phyloP scores from a whole-genome alignment of 2,888 invertebrate genomes.

The Ceramica pisi region DNA sequence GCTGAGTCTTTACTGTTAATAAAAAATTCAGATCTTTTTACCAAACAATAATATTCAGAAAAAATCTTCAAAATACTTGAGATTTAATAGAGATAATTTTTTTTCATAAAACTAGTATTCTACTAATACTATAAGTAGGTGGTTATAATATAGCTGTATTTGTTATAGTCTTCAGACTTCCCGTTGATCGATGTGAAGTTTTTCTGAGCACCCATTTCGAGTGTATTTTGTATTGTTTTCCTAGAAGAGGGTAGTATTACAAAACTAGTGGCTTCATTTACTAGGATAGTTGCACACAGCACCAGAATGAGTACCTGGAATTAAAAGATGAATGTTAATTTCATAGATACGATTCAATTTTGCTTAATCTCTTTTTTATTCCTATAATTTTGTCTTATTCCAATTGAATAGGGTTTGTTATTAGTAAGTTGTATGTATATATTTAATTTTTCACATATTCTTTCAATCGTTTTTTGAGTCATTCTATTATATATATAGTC shows the following conservation, averaged over 20 bases:
- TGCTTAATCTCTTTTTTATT: too few species aligned
- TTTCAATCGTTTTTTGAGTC: too few species aligned
- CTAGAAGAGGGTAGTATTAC: slow-evolving; percentile 40
- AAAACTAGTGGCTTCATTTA: slow-evolving; percentile 40
- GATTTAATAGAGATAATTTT: background rate
- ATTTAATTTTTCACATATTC: too few species aligned
- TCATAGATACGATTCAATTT: too few species aligned
- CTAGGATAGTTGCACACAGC: slow-evolving; percentile 44
- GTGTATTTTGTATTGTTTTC: slow-evolving; percentile 26
- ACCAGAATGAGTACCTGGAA: slow-evolving; percentile 62
- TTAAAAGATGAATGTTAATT: slow-evolving; percentile 4
- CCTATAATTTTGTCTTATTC: too few species aligned
- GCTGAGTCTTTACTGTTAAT: background rate
- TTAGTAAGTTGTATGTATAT: too few species aligned
- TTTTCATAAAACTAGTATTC: slow-evolving; percentile 11
- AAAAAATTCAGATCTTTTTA: background rate
- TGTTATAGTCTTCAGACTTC: slow-evolving; percentile 83
- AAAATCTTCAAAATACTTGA: slow-evolving; percentile 17
- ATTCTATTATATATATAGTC: too few species aligned
- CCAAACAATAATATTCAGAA: background rate
- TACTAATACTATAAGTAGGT: slow-evolving; percentile 79
- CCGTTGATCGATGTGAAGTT: slow-evolving; percentile 27
- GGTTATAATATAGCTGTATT: slow-evolving; percentile 86
- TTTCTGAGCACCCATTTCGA: slow-evolving; percentile 15
- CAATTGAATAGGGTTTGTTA: too few species aligned